phyloP scores from a whole-genome alignment of 2,113 vertebrate genomes.

The Thermophis baileyi region DNA sequence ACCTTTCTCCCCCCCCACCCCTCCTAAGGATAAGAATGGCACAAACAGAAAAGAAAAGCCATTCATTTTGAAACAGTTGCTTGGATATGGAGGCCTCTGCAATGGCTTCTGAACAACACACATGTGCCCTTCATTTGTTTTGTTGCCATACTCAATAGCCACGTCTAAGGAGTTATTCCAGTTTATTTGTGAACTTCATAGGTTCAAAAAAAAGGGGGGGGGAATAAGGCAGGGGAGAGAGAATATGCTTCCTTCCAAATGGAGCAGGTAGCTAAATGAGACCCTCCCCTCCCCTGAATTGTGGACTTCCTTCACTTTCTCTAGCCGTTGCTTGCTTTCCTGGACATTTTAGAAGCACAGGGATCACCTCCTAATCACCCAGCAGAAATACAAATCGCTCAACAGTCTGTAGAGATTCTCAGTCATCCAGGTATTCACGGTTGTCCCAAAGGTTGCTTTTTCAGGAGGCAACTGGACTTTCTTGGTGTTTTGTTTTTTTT shows the following conservation, averaged over 20 bases:
- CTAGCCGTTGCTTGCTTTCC: background rate
- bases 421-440: too few species aligned
- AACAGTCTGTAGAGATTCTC: too few species aligned
- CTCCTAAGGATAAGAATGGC: background rate
- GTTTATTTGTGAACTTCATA: background rate
- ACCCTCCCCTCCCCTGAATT: background rate
- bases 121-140: background rate
- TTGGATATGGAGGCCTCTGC: too few species aligned
- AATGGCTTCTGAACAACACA: too few species aligned
- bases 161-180: background rate
- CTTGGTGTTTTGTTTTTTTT: too few species aligned
- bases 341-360: background rate
- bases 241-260: background rate
- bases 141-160: background rate
- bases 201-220: background rate
- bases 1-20: background rate
- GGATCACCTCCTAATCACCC: too few species aligned
- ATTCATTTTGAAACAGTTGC: too few species aligned
- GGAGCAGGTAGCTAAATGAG: background rate
- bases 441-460: too few species aligned
- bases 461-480: too few species aligned
- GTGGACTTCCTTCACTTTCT: background rate
- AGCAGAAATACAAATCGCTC: background rate
- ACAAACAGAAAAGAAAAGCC: background rate
- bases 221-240: accelerated